phyloP scores from a whole-genome alignment of 2,888 invertebrate species.

The Leptarthrus brevirostris region DNA sequence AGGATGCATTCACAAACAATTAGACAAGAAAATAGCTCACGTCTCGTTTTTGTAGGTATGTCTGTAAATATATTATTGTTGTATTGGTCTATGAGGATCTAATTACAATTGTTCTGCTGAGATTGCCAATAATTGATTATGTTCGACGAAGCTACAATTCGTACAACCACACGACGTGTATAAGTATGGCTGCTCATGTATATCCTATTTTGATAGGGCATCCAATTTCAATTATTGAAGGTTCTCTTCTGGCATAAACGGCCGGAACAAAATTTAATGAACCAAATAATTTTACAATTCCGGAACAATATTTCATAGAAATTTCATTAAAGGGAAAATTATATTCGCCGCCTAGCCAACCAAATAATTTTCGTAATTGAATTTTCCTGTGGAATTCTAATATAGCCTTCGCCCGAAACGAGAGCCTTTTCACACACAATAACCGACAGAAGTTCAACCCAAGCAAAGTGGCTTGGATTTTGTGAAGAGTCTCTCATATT shows the following conservation, averaged over 20 bases:
- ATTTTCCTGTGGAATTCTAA: conserved; percentile 56
- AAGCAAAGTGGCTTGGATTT: conserved; percentile 40
- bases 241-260: conserved; percentile 23
- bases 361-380: conserved; percentile 59
- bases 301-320: conserved; percentile 58
- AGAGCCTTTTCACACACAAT: conserved; percentile 48
- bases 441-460: conserved; percentile 21
- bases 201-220: conserved; percentile 21
- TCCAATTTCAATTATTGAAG: conserved; percentile 32
- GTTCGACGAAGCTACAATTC: too few relatives aligned
- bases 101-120: conserved; percentile 9
- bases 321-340: conserved; percentile 58
- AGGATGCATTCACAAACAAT: conserved; percentile 19
- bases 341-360: conserved; percentile 57
- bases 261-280: conserved; percentile 56
- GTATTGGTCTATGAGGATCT: neutral
- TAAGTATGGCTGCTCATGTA: neutral
- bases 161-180: too few relatives aligned
- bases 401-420: conserved; percentile 49
- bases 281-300: conserved; percentile 58
- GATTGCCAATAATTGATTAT: conserved; percentile 29
- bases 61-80: too few relatives aligned
- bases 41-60: neutral
- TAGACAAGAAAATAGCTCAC: neutral
- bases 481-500: conserved; percentile 44